Percentiles rank a stretch among this genome's conserved stretches.
Evolutionary conservation across 2,888 invertebrate species (phyloP).

Genomic region (Ashinkailepas kermadecensis): DNA sequence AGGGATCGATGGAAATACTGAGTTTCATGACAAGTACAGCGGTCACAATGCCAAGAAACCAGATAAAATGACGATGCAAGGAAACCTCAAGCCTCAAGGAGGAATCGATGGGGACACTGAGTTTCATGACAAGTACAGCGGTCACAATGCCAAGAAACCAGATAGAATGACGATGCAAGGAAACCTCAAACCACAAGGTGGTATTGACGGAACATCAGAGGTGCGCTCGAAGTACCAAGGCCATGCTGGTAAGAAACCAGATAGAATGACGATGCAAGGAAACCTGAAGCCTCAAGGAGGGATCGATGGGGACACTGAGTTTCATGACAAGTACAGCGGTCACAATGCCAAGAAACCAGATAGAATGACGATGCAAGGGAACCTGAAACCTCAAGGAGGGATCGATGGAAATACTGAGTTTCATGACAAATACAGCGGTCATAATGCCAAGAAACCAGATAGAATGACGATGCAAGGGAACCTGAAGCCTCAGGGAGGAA

Average conservation of each 20-base stretch:
- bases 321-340: background rate
- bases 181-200: background rate
- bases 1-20: background rate
- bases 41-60: constrained; percentile 1
- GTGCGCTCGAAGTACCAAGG: background rate
- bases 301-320: background rate
- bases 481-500: background rate
- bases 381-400: background rate
- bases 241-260: background rate
- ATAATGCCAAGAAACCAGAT: background rate
- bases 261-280: background rate
- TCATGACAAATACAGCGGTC: background rate
- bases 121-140: background rate
- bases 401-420: background rate
- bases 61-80: background rate
- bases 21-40: background rate
- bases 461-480: background rate
- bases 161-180: background rate
- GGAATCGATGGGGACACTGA: background rate
- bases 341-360: constrained; percentile 6
- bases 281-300: background rate
- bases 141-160: background rate
- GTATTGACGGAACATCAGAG: background rate
- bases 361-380: background rate
- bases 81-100: background rate